Conservation (phyloP, 2,888 invertebrate species). For the Perizoma affinitatum region DNA sequence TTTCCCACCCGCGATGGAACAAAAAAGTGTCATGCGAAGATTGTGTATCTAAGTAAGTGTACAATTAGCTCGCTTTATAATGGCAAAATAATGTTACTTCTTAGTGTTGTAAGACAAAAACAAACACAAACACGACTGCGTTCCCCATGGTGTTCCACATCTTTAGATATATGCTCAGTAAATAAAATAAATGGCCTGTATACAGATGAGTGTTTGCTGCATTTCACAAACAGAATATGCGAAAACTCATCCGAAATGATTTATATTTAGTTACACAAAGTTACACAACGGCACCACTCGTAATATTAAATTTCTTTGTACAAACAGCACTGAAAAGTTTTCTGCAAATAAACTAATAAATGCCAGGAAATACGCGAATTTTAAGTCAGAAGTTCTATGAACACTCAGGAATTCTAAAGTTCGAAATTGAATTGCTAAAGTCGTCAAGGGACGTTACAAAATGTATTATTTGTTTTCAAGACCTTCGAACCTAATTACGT, state of each 20-base stretch:
- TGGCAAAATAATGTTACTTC: too few relatives aligned
- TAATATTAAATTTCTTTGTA: conserved; percentile 21
- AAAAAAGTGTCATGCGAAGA: not conserved
- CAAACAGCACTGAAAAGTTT: conserved; percentile 20
- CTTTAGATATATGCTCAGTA: too few relatives aligned
- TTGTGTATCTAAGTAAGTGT: too few relatives aligned
- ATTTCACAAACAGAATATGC: not conserved
- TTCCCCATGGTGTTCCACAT: too few relatives aligned
- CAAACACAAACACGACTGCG: too few relatives aligned
- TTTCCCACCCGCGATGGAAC: conserved; percentile 8
- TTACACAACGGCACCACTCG: conserved; percentile 20
- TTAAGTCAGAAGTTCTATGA: conserved; percentile 34
- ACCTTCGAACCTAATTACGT: too few relatives aligned
- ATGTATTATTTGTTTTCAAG: conserved; percentile 24
- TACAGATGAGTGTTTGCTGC: conserved; percentile 20
- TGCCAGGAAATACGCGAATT: conserved; percentile 30
- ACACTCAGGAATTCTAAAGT: conserved; percentile 41
- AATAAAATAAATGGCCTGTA: not conserved
- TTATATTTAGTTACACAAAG: conserved; percentile 23
- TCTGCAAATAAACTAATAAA: conserved; percentile 32
- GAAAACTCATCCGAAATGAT: conserved; percentile 11
- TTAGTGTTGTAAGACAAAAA: too few relatives aligned
- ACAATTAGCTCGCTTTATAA: conserved; percentile 3
- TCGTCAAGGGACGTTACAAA: conserved; percentile 39
- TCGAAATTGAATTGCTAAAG: conserved; percentile 45